A percentile compares a stretch with the other conserved stretches of the same genome.
phyloP scores from a whole-genome alignment of 2,888 invertebrate species.

The Synergus umbraculus region DNA sequence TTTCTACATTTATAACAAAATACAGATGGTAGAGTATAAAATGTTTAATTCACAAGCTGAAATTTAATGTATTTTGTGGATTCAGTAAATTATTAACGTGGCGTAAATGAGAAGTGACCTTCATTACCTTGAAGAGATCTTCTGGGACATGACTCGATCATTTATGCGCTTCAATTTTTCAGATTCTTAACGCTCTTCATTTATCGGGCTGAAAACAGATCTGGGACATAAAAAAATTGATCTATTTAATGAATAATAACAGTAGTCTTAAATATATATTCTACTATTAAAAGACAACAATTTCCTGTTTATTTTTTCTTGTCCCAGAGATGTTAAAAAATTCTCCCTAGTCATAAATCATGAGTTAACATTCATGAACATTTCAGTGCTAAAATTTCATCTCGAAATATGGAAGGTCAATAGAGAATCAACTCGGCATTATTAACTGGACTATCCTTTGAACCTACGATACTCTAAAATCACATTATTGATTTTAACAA shows the following conservation, averaged over 20 bases:
- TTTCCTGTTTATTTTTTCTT: background rate
- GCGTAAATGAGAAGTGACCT: constrained; percentile 44
- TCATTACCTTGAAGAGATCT: constrained; percentile 42
- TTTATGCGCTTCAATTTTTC: constrained; percentile 9
- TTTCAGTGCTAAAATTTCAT: constrained; percentile 6
- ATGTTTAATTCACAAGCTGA: constrained; percentile 4
- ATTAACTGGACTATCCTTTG: background rate
- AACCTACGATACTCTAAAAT: background rate
- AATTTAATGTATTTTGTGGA: constrained; percentile 13
- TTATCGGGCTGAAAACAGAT: background rate
- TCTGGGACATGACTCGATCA: constrained; percentile 56
- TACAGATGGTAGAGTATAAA: constrained; percentile 14
- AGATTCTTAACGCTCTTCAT: background rate
- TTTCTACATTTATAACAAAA: constrained; percentile 14
- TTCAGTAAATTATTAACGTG: constrained; percentile 27
- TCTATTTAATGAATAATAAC: background rate
- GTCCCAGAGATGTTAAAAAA: constrained; percentile 1
- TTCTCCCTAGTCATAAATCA: background rate
- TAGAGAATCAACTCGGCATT: background rate
- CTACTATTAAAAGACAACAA: background rate
- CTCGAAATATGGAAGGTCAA: constrained; percentile 6
- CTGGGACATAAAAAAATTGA: background rate
- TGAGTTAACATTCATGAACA: constrained; percentile 13
- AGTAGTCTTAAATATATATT: background rate
- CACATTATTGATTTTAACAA: constrained; percentile 18